Evolutionary conservation across 2,888 invertebrate species (phyloP).

Genomic region (Ommatoiulus sabulosus): DNA sequence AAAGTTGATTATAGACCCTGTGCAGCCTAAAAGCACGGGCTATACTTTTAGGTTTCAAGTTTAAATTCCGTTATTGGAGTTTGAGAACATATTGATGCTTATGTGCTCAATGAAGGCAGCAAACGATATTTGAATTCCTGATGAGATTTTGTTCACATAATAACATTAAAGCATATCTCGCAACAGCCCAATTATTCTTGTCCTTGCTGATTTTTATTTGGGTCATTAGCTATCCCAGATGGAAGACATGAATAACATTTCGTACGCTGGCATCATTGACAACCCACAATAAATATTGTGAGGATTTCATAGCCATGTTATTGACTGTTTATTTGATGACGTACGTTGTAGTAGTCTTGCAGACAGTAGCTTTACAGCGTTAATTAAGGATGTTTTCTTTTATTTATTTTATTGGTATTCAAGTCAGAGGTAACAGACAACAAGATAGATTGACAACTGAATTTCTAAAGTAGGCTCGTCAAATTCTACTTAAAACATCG

Average conservation of each 20-base stretch:
- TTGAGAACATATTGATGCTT: not conserved
- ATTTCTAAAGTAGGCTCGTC: not conserved
- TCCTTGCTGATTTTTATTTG: not conserved
- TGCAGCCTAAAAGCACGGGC: too few species aligned
- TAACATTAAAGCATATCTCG: not conserved
- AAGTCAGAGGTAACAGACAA: not conserved
- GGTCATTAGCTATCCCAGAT: not conserved
- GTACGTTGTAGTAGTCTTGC: not conserved
- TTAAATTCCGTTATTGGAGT: not conserved
- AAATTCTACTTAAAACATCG: conserved; percentile 1
- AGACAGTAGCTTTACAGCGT: not conserved
- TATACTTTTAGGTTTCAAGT: not conserved
- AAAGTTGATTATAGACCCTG: too few species aligned
- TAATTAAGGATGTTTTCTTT: conserved; percentile 22
- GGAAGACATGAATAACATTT: not conserved
- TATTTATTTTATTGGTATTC: conserved; percentile 4
- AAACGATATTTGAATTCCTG: not conserved
- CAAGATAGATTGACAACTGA: conserved; percentile 32
- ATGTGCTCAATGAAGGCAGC: not conserved
- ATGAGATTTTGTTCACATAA: not conserved
- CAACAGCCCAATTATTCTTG: not conserved
- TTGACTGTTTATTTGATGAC: not conserved
- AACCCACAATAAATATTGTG: not conserved
- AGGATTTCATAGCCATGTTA: not conserved
- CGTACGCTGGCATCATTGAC: not conserved